Evolutionary conservation across 2,888 invertebrate genomes (phyloP), one percentile per base, ranked within the genome.

Genomic region (Hanleya hanleyi): DNA sequence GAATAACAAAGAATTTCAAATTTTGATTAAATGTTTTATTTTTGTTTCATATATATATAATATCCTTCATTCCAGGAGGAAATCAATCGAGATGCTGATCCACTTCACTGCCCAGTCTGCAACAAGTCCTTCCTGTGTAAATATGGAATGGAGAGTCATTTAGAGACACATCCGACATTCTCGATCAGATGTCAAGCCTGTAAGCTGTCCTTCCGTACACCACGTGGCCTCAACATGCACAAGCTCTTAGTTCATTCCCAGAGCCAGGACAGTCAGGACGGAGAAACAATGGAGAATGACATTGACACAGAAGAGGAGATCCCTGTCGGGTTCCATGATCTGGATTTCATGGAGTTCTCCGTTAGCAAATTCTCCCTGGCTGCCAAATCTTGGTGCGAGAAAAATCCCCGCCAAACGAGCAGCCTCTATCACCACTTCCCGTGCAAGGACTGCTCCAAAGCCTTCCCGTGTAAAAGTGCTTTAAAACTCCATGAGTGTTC

Each of bases 281-380:
- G 32, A 61, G 37, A 50, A 57, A 50, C 47, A n/a, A 7, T 38
- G 22, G 22, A 36, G 3, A 4, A 18, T 29, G 66, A 32, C n/a
- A 49, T 67, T 7, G 26, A 22, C 9, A 18, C n/a, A n/a, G 64
- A 69, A 22, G 72, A 72, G 4, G 47, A 69, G 9, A 72, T 32
- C 22, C 51, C 75, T 9, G 65, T 83, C 26, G 88, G 88, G 22
- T 89, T 89, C 77, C 76, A 85, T 80, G 95, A 96, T 88, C 91
- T 89, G 70, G 93, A 94, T 1, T 95, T 94, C 87, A 93, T 95
- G n/a, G 95, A 96, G 86, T 96, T 95, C 87, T 94, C 95, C 0
- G 94, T 93, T 74, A 93, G 93, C 81, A 96, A 96, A 87, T 96
- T 95, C 86, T 94, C 96, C 0, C 93, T 95, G 69, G 95, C 96